Evolutionary conservation across 2,888 invertebrate species (phyloP), one percentile per base, ranked within the genome.

Genomic region (Orthonevra nobilis): DNA sequence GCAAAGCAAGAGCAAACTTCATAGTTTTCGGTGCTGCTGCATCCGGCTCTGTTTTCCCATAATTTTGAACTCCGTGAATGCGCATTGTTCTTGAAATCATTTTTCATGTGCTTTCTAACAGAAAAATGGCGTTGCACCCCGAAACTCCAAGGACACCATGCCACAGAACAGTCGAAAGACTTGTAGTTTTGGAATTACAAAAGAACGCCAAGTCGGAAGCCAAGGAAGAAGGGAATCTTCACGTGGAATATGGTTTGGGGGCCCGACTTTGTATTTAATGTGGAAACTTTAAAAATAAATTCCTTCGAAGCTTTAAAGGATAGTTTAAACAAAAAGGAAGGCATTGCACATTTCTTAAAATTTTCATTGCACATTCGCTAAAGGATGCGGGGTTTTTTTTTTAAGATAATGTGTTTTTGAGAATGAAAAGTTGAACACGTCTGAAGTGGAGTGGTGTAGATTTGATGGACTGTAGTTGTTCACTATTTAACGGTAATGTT

Each of bases 31-130:
- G 40, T 61, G 30, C 38, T 60, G 60, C 30, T 61, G 61, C 63
- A 42, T 54, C 68, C 61, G 54, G 54, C 60, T 68, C 60, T 40
- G 46, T 61, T 40, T 54, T 48, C 34, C 42, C 63, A 75, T 75
- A 69, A 75, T 63, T 75, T 56, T 56, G 15, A 63, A 30, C 34
- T 30, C 20, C 19, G 7, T 19, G 44, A 6, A 10, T 34, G 54
- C 40, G 36, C 40, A 48, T 19, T 61, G 46, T 54, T 61, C 44
- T 61, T 75, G 40, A 38, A 56, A 28, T 26, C 40, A 56, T 75
- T 63, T 68, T 56, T 63, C 63, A 69, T 56, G 34, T 52, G 23
- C n/a, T 42, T 52, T 48, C 15, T 12, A 10, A 17, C 2, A 17
- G 12, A 17, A 7, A 5, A 2, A 9, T 12, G 6, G 4, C n/a